These are phyloP conservation scores for Xenopus tropicalis DNA, from an alignment of 2,113 vertebrate genomes.

Conservation along the genomic window DNA sequence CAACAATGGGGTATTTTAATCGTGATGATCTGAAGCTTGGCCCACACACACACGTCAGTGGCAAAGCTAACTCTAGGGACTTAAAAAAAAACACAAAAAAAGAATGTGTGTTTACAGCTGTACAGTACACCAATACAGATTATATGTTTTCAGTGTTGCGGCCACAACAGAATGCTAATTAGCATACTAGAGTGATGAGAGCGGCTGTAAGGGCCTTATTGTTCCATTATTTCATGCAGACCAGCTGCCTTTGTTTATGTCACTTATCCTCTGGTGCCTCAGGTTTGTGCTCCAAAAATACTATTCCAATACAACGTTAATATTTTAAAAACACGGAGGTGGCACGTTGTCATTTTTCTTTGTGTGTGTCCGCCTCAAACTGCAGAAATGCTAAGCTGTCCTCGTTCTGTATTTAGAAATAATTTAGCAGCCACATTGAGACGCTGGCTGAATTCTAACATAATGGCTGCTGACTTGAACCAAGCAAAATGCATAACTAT, in stretches of 20 bases:
- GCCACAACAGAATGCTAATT: constrained; percentile 84
- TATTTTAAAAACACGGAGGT: constrained; percentile 84
- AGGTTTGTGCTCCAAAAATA: constrained; percentile 79
- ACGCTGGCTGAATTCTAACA: constrained; percentile 74
- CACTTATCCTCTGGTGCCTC: constrained; percentile 79
- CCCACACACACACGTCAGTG: constrained; percentile 66
- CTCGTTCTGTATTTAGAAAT: constrained; percentile 81
- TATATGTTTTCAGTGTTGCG: constrained; percentile 80
- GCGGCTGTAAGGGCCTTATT: constrained; percentile 77
- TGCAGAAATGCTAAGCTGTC: constrained; percentile 76
- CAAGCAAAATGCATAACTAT: constrained; percentile 75
- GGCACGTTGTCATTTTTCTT: constrained; percentile 75
- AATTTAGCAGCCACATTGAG: constrained; percentile 78
- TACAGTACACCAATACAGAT: constrained; percentile 82
- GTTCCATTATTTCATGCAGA: constrained; percentile 81
- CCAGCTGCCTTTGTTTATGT: constrained; percentile 83
- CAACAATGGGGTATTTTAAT: constrained; percentile 59
- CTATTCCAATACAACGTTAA: constrained; percentile 78
- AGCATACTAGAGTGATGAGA: constrained; percentile 79
- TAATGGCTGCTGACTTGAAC: constrained; percentile 74
- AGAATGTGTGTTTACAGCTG: constrained; percentile 81
- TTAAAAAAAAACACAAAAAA: constrained; percentile 55
- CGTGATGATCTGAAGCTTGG: constrained; percentile 72
- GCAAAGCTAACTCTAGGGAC: constrained; percentile 75
- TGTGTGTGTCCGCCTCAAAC: constrained; percentile 67